Percentiles rank a stretch among this genome's conserved stretches.
Evolutionary conservation across 2,113 vertebrate species (phyloP).

Genomic region (Chionomys nivalis): DNA sequence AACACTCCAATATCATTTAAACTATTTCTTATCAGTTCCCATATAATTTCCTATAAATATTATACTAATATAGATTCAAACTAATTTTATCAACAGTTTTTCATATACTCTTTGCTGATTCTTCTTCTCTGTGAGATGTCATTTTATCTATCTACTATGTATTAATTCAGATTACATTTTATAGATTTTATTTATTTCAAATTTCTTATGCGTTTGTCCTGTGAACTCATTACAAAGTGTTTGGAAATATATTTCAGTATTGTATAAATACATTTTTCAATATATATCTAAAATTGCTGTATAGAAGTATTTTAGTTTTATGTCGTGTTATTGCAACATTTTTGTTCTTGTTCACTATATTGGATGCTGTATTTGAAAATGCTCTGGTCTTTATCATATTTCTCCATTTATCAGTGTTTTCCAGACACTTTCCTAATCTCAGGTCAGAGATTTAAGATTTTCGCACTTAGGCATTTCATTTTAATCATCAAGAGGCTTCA

Average conservation of each 20-base stretch:
- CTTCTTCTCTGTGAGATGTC: neutral
- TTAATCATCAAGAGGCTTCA: neutral
- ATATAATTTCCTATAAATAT: neutral
- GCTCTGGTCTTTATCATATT: neutral
- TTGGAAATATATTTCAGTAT: neutral
- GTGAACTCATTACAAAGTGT: neutral
- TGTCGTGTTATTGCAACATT: neutral
- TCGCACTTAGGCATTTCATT: neutral
- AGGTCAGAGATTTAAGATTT: neutral
- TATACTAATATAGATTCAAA: neutral
- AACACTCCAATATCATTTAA: neutral
- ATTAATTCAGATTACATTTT: neutral
- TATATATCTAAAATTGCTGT: neutral
- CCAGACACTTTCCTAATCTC: neutral
- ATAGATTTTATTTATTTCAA: neutral
- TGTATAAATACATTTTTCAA: neutral
- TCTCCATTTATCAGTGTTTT: neutral
- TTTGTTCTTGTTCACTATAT: neutral
- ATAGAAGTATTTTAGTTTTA: neutral
- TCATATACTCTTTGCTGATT: neutral
- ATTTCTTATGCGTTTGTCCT: neutral
- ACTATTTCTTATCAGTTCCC: neutral
- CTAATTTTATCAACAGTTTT: neutral
- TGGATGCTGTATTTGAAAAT: neutral
- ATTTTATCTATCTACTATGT: neutral